Conservation (phyloP, 1,140 invertebrate genomes). For the Notospermus geniculatus region DNA sequence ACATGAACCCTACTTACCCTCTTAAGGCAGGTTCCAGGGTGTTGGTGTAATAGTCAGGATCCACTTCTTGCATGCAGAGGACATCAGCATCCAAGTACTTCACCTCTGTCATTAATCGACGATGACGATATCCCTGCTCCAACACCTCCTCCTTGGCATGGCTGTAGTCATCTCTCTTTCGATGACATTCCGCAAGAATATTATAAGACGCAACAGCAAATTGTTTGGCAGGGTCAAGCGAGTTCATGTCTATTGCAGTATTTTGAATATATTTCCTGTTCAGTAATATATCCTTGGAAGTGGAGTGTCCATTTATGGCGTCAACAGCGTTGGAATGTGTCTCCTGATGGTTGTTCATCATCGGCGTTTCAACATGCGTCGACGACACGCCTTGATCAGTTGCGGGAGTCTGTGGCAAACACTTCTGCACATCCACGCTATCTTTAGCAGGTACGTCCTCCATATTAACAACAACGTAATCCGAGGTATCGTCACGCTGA, state of each 20-base stretch:
- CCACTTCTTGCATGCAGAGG: slow-evolving; percentile 53
- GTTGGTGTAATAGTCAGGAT: slow-evolving; percentile 35
- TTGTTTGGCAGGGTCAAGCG: slow-evolving; percentile 26
- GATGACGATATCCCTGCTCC: slow-evolving; percentile 34
- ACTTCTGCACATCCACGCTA: slow-evolving; percentile 37
- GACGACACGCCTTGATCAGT: background rate
- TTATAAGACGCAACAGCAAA: slow-evolving; percentile 53
- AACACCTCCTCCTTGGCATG: slow-evolving; percentile 39
- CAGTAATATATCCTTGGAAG: slow-evolving; percentile 34
- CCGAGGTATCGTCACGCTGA: slow-evolving; percentile 26
- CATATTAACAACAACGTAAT: slow-evolving; percentile 44
- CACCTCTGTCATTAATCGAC: slow-evolving; percentile 44
- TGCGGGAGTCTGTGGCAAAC: slow-evolving; percentile 22
- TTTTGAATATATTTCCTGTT: slow-evolving; percentile 29
- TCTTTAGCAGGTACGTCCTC: slow-evolving; percentile 42
- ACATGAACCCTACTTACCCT: slow-evolving; percentile 41
- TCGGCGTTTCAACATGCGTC: background rate
- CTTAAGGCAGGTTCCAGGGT: slow-evolving; percentile 36
- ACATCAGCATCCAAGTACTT: slow-evolving; percentile 47
- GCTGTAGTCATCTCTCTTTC: slow-evolving; percentile 40
- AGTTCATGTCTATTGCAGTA: slow-evolving; percentile 6
- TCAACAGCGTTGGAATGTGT: slow-evolving; percentile 17
- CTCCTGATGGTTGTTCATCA: background rate
- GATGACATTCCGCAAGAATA: slow-evolving; percentile 51
- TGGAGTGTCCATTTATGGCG: slow-evolving; percentile 18